Evolutionary conservation across 2,888 invertebrate genomes (phyloP), one percentile per base, ranked within the genome.

Genomic region (Leptopilina drosophilae): DNA sequence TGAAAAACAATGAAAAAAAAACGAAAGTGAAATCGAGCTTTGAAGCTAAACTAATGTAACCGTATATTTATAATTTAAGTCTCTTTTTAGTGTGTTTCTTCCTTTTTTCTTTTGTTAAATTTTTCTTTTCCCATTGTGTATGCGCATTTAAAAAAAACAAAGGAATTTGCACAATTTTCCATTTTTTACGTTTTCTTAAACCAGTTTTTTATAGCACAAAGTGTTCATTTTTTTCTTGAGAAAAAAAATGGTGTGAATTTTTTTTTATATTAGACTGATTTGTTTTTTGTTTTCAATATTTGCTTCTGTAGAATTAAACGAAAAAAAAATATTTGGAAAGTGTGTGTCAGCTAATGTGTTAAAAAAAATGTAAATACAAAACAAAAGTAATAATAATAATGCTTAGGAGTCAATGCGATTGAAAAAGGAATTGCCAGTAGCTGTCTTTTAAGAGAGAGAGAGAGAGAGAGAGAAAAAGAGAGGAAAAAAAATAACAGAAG

Each of bases 391-490:
- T 42, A 42, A 49, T 49, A 80, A 66, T 79, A 80, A 80, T 77
- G 84, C 80, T 82, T 77, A 49, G 82, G 82, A 83, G 82, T 85
- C 86, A 85, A 84, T 87, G 88, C 87, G 86, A 85, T 49, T 87
- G 82, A 81, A 85, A 33, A 82, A 81, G 84, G 85, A 84, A 84
- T 87, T 83, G 84, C 84, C 84, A 82, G 49, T 49, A 49, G 78
- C 81, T 80, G 82, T 82, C 26, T 73, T 66, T 78, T 49, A 49
- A 49, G 7, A 49, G 42, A 8, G 42, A 8, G 42, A 8, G 12
- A 49, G 1, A 20, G 20, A 20, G 20, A 20, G 7, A 49, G 42
- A 8, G 42, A 8, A 8, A 8, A 3, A 49, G 1, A 20, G 20
- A 20, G 20, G 1, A 4, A 49, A 49, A 49, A 49, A 49, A 49